phyloP scores from a whole-genome alignment of 2,113 vertebrate species.

The Pedionomus torquatus region DNA sequence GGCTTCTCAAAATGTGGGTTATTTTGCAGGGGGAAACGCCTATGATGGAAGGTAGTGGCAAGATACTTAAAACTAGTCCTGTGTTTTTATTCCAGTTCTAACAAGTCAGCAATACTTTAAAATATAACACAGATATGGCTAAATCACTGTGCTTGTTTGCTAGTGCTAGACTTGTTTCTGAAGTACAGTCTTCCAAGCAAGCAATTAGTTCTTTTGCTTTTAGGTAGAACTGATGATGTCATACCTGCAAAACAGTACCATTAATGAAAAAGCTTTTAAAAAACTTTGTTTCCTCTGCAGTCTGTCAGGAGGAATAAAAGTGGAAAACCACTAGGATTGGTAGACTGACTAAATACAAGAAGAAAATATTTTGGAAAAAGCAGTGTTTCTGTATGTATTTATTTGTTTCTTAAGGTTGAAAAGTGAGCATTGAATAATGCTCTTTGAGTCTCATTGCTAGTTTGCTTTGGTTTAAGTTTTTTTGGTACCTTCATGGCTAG shows the following conservation, averaged over 20 bases:
- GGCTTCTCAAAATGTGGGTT: not conserved
- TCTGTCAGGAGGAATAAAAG: not conserved
- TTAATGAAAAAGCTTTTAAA: constrained; percentile 24
- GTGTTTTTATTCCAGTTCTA: not conserved
- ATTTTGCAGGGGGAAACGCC: not conserved
- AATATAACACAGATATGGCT: not conserved
- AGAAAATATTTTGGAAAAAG: not conserved
- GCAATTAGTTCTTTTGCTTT: not conserved
- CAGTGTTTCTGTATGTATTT: not conserved
- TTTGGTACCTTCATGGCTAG: not conserved
- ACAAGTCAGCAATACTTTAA: not conserved
- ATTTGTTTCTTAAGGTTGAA: not conserved
- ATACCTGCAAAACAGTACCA: not conserved
- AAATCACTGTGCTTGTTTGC: not conserved
- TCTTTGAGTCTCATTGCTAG: not conserved
- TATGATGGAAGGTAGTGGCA: not conserved
- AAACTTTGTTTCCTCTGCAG: not conserved
- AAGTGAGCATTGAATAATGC: not conserved
- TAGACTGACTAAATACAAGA: not conserved
- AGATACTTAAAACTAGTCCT: not conserved
- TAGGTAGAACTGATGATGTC: not conserved
- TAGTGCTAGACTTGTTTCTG: not conserved
- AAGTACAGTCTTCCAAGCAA: not conserved
- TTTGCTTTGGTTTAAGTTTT: constrained; percentile 16
- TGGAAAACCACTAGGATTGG: not conserved